Base-by-base conservation (phyloP, 2,888 invertebrate genomes). In the Meganola albula region DNA sequence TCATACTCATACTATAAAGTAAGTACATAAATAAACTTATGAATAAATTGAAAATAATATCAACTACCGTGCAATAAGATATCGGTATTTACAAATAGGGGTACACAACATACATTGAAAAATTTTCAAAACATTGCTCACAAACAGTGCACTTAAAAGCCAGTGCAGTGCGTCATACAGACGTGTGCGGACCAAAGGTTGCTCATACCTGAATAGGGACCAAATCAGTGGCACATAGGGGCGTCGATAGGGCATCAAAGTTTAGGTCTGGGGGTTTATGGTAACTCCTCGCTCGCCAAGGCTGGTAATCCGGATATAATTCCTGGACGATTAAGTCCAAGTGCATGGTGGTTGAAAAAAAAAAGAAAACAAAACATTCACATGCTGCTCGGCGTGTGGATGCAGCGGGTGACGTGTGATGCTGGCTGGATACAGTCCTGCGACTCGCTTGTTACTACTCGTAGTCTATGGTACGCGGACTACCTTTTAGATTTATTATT, bases 281-380 rank as follows among this genome's bases (percentile, higher is more conserved):
- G 76, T 84, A 84, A 76, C 83, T 84, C 73, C 89, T 84, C 61
- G 88, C 87, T 70, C 89, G 89, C 90, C 90, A 90, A 53, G 89
- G 90, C 82, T 91, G 91, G 84, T 90, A 91, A 87, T 90, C 56
- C 82, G 83, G 79, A 84, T 83, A 84, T 78, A 83, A 78, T 82
- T 83, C 83, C 84, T 80, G 77, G 75, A 63, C 74, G 75, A 74
- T 72, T 76, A 79, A 74, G 76, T 82, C 86, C 82, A 79, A 80
- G 83, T 84, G 86, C 80, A 77, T 76, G 80, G 79, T 82, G 82
- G 83, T 83, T 84, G 77, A 80, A 82, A 80, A 79, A 79, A 80
- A 86, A 84, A 85, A 83, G 57, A 82, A 84, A 85, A 84, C 69
- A 83, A 87, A 86, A 87, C 87, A 87, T 87, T 85, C 86, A 86